Evolutionary conservation across 2,797 vertebrate species (phyloP).

Genomic region (Esox lucius): DNA sequence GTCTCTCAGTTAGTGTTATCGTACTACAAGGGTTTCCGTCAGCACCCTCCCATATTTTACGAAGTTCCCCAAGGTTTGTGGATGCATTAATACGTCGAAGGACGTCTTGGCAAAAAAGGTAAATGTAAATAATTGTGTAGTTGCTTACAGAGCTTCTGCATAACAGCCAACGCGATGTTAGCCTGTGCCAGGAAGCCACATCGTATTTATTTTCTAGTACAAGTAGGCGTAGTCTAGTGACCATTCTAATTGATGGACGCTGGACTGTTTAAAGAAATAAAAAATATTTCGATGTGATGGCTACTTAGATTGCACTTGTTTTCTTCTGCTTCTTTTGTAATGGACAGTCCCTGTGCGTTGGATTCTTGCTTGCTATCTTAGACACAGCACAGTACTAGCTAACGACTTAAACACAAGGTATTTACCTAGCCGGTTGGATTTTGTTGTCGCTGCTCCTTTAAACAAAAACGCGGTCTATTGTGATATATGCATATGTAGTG

Average conservation of each 20-base stretch:
- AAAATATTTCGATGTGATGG: neutral
- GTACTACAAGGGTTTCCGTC: neutral
- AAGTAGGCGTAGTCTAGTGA: neutral
- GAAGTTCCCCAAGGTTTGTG: slow-evolving; percentile 10
- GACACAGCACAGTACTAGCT: neutral
- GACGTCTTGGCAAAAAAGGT: slow-evolving; percentile 22
- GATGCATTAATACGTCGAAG: slow-evolving; percentile 9
- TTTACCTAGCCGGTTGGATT: neutral
- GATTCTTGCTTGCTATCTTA: neutral
- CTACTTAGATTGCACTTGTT: neutral
- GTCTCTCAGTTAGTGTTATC: neutral
- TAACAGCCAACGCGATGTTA: neutral
- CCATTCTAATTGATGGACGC: neutral
- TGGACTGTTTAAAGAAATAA: neutral
- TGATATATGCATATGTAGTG: neutral
- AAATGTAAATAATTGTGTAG: neutral
- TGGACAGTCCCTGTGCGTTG: neutral
- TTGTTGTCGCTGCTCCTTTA: neutral
- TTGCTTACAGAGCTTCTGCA: neutral
- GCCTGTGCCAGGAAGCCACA: neutral
- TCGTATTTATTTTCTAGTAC: neutral
- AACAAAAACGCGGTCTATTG: neutral
- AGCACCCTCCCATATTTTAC: neutral
- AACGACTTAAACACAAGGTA: neutral
- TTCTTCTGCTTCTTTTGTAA: neutral